Conservation (phyloP, 2,888 invertebrate species). For the Pammene fasciana region DNA sequence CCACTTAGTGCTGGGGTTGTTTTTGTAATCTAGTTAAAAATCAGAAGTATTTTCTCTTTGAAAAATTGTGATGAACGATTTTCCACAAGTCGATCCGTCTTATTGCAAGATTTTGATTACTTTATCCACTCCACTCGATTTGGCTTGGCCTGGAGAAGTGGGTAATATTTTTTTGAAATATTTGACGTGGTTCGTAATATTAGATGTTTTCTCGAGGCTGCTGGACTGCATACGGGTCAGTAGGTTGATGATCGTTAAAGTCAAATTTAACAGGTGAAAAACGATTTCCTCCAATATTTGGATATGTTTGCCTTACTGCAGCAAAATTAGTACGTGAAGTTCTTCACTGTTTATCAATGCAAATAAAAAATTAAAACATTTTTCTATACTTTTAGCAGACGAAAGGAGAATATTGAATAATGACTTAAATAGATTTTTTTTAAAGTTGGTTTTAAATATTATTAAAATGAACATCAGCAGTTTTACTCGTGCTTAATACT, state of each 20-base stretch:
- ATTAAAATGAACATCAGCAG: too few relatives aligned
- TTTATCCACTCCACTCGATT: conserved; percentile 23
- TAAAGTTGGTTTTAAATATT: too few relatives aligned
- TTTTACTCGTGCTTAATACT: too few relatives aligned
- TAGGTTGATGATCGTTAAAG: not conserved
- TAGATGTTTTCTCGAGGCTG: not conserved
- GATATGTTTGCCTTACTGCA: too few relatives aligned
- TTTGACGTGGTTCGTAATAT: not conserved
- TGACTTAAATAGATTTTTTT: too few relatives aligned
- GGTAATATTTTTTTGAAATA: conserved; percentile 12
- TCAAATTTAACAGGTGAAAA: not conserved
- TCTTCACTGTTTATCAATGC: too few relatives aligned
- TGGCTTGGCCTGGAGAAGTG: not conserved
- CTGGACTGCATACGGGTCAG: not conserved
- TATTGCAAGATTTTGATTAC: conserved; percentile 40
- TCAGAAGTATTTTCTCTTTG: conserved; percentile 1
- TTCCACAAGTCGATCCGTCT: conserved; percentile 14
- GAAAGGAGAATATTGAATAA: too few relatives aligned
- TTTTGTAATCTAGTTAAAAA: conserved; percentile 26
- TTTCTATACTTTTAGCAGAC: too few relatives aligned
- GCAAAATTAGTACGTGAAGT: too few relatives aligned
- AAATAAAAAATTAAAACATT: too few relatives aligned
- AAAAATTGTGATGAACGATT: conserved; percentile 23
- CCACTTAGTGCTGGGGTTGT: conserved; percentile 15
- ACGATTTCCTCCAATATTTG: too few relatives aligned